Percentiles rank a stretch among this genome's conserved stretches.
Evolutionary conservation across 2,888 invertebrate species (phyloP).

Genomic region (Cinara cedri): DNA sequence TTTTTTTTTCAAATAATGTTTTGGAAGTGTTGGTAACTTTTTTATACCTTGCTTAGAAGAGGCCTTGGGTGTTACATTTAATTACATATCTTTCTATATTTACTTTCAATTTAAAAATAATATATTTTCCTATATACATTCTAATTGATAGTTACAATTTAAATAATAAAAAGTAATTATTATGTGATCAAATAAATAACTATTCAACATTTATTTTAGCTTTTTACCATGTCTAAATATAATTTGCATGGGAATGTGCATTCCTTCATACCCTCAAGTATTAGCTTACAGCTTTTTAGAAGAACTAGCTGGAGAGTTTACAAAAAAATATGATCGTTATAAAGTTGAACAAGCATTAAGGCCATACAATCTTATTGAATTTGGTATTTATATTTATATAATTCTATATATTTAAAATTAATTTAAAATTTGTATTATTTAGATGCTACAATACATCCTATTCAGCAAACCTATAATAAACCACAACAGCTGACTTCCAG

Average conservation of each 20-base stretch:
- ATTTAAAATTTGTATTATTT: slow-evolving; percentile 38
- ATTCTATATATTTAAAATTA: background rate
- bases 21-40: no score
- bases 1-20: no score
- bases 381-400: slow-evolving; percentile 62
- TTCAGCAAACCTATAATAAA: slow-evolving; percentile 61
- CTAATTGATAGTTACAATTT: no score
- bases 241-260: slow-evolving; percentile 63
- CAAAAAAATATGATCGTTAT: slow-evolving; percentile 62
- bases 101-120: no score
- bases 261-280: slow-evolving; percentile 63
- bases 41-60: no score
- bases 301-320: slow-evolving; percentile 64
- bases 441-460: slow-evolving; percentile 62
- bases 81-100: no score
- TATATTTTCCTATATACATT: no score
- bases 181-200: no score
- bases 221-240: slow-evolving; percentile 62
- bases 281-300: slow-evolving; percentile 65
- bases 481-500: slow-evolving; percentile 61
- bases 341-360: slow-evolving; percentile 62
- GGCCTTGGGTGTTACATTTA: no score
- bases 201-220: slow-evolving; percentile 61
- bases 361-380: slow-evolving; percentile 65
- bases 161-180: no score